Evolutionary conservation across 2,797 vertebrate genomes (phyloP), one percentile per base, ranked within the genome.

Genomic region (Sebastes trivittatus): DNA sequence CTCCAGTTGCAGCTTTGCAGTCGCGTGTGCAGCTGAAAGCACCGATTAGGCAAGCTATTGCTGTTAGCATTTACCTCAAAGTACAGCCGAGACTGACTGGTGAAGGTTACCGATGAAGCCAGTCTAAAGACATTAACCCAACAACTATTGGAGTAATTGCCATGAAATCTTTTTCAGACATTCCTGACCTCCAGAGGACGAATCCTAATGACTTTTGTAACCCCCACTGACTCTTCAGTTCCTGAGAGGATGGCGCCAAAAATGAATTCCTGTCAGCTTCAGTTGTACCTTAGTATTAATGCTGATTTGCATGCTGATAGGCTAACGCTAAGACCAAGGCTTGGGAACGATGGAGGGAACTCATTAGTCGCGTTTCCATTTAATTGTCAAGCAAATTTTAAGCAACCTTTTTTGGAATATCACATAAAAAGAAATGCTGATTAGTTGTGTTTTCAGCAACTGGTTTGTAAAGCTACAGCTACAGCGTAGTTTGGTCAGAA

Each of bases 121-220:
- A 27, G 55, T 25, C 25, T 9, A 0, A 0, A 0, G 25, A 59
- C 25, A 14, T 29, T 1, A 59, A 59, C 38, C 14, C 22, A 49
- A 20, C 18, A 23, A 56, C 54, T 42, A 42, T 42, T 42, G 38
- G 38, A 42, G 38, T 42, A 42, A 7, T 25, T 25, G 18, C 46
- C 46, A 18, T 20, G 18, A 20, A 49, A 49, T 49, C 46, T 49
- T 18, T 49, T 49, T 49, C 18, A 49, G 46, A 49, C 46, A 49
- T 49, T 49, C 46, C 0, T 49, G 46, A 0, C 0, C 49, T 46
- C 42, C 42, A 46, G 16, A 46, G 0, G 42, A 46, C 16, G 6
- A 46, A 46, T 46, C 0, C 42, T 46, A 46, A 46, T 46, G 42
- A 46, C 42, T 46, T 46, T 46, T 46, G 0, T 16, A 27, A 18